Evolutionary conservation across 1,140 invertebrate species (phyloP).

Genomic region (Brachionus manjavacas): DNA sequence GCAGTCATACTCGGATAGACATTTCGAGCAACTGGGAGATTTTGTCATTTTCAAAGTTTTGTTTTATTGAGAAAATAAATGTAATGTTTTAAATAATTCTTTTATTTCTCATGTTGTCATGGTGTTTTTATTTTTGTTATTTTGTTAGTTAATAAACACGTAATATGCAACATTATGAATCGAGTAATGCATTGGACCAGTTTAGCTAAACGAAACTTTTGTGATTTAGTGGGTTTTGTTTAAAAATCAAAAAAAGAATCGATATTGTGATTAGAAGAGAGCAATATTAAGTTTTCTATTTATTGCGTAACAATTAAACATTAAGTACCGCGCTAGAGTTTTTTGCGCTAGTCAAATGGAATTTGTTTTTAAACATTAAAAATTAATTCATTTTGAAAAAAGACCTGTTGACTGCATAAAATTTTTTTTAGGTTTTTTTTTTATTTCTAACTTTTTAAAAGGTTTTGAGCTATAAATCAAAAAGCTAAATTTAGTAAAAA

Average conservation of each 20-base stretch:
- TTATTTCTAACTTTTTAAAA: too few species aligned
- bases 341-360: not conserved
- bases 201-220: not conserved
- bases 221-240: not conserved
- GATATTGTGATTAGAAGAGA: not conserved
- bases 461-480: too few species aligned
- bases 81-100: not conserved
- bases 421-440: too few species aligned
- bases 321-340: not conserved
- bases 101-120: not conserved
- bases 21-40: conserved; percentile 6
- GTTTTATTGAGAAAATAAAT: not conserved
- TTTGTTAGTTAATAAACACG: not conserved
- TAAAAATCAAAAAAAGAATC: not conserved
- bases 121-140: not conserved
- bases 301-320: not conserved
- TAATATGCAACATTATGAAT: not conserved
- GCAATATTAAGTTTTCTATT: not conserved
- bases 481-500: too few species aligned
- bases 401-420: too few species aligned
- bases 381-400: too few species aligned
- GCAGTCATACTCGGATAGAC: not conserved
- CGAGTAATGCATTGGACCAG: not conserved
- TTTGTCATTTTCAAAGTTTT: not conserved
- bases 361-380: not conserved